Evolutionary conservation across 2,797 vertebrate genomes (phyloP).

Genomic region (Arctocebus calabarensis): DNA sequence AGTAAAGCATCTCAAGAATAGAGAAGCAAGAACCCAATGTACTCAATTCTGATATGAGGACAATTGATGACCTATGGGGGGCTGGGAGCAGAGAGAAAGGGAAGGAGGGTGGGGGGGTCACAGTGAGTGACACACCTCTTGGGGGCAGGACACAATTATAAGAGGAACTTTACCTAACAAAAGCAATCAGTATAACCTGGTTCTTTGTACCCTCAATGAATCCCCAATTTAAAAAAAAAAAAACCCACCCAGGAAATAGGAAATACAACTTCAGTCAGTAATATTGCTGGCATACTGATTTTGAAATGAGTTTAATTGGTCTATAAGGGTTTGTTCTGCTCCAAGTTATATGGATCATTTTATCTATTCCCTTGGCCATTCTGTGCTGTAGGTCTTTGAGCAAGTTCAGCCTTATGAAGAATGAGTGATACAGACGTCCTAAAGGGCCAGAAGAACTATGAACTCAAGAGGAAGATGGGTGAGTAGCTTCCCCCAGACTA

Average conservation of each 20-base stretch:
- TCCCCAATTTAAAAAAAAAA: too few species aligned
- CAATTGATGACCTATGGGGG: too few species aligned
- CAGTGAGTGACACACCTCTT: too few species aligned
- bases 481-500: not conserved
- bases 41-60: too few species aligned
- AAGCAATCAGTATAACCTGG: too few species aligned
- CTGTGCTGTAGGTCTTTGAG: not conserved
- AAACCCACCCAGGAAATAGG: not conserved
- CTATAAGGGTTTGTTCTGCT: not conserved
- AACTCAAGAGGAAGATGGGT: not conserved
- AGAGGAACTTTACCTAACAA: too few species aligned
- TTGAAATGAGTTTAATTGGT: not conserved
- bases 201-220: too few species aligned
- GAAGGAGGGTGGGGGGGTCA: too few species aligned
- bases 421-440: not conserved
- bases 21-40: too few species aligned
- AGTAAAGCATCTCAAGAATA: too few species aligned
- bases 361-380: not conserved
- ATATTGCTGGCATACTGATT: not conserved
- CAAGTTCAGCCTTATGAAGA: not conserved
- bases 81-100: too few species aligned
- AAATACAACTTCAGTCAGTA: not conserved
- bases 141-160: too few species aligned
- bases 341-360: not conserved
- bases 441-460: slow-evolving; percentile 16